phyloP scores from a whole-genome alignment of 1,140 invertebrate species.

The Chelonus insularis region DNA sequence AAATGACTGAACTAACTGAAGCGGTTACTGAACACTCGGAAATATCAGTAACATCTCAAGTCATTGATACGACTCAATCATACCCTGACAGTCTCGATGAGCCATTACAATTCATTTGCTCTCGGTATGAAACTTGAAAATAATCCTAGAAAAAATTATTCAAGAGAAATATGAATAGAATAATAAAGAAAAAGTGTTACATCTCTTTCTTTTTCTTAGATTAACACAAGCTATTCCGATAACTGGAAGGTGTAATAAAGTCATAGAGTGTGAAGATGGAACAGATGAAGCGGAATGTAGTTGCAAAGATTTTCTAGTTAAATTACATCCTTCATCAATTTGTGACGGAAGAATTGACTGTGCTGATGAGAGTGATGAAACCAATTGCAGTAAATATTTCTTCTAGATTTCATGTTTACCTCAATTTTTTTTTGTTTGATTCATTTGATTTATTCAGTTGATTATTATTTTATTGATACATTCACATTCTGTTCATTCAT shows the following conservation, averaged over 20 bases:
- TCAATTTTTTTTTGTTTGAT: not conserved
- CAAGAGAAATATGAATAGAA: not conserved
- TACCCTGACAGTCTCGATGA: no score
- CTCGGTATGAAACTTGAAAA: no score
- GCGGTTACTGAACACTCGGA: no score
- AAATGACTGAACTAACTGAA: not conserved
- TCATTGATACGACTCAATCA: no score
- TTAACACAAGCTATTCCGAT: conserved; percentile 67
- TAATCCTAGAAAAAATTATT: no score
- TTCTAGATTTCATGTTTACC: not conserved
- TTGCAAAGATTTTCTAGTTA: conserved; percentile 70
- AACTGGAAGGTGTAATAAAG: conserved; percentile 68
- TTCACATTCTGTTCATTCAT: no score
- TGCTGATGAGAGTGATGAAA: conserved; percentile 74
- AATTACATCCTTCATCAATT: conserved; percentile 61
- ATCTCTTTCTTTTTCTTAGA: conserved; percentile 53
- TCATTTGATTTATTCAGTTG: no score
- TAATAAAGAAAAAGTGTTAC: not conserved
- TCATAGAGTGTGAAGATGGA: conserved; percentile 78
- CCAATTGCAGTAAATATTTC: conserved; percentile 64
- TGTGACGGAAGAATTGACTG: conserved; percentile 83
- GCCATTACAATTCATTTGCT: no score
- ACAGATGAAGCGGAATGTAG: conserved; percentile 77
- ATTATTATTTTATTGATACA: no score
- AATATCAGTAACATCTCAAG: no score